Percentiles rank a stretch among this genome's conserved stretches.
phyloP scores from a whole-genome alignment of 2,888 invertebrate genomes.

The Zonitis immaculata region DNA sequence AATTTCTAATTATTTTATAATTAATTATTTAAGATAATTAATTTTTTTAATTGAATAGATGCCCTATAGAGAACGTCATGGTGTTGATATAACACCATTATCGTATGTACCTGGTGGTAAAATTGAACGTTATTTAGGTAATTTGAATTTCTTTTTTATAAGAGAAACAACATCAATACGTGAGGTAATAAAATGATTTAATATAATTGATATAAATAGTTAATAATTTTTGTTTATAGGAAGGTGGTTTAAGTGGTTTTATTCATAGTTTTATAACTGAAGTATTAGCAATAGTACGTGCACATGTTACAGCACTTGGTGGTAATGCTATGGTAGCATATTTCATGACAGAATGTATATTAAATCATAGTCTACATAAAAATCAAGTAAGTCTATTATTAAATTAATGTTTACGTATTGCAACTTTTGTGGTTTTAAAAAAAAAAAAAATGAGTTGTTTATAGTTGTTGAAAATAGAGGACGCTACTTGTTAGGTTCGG shows the following conservation, averaged over 20 bases:
- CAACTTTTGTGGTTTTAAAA: too few species aligned
- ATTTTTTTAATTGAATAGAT: constrained; percentile 35
- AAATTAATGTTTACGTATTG: too few species aligned
- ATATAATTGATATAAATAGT: background rate
- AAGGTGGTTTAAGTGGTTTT: constrained; percentile 90
- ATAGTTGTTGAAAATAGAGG: too few species aligned
- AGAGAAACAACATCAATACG: constrained; percentile 89
- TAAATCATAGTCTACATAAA: constrained; percentile 91
- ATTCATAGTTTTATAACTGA: constrained; percentile 92
- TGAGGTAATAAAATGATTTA: constrained; percentile 53
- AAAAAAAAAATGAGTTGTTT: too few species aligned
- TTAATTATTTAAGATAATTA: background rate
- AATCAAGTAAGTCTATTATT: constrained; percentile 70
- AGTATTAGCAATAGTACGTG: constrained; percentile 86
- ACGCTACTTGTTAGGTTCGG: too few species aligned
- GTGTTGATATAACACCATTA: constrained; percentile 78
- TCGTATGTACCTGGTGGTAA: constrained; percentile 73
- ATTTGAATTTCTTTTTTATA: constrained; percentile 91
- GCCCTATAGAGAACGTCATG: constrained; percentile 51
- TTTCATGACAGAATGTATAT: constrained; percentile 85
- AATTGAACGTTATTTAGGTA: constrained; percentile 80
- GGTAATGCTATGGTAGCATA: constrained; percentile 95
- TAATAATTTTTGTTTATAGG: constrained; percentile 46
- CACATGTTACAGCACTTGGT: constrained; percentile 88
- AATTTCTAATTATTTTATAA: constrained; percentile 13